Conservation (phyloP, 2,113 vertebrate species). For the Crotalus tigris region DNA sequence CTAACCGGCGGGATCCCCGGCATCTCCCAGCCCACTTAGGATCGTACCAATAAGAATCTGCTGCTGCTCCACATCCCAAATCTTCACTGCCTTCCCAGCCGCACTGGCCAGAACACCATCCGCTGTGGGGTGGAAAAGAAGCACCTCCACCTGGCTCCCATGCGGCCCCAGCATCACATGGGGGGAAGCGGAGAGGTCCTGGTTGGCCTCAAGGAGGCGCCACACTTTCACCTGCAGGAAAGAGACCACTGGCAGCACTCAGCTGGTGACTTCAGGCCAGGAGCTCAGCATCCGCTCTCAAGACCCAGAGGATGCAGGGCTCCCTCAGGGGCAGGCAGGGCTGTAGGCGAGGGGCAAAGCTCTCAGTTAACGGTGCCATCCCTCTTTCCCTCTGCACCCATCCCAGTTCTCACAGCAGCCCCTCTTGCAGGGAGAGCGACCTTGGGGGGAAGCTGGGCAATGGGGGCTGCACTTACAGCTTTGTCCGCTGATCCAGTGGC, state of each 20-base stretch:
- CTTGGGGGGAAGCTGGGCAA: not conserved
- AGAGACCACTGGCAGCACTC: not conserved
- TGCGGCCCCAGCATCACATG: conserved; percentile 72
- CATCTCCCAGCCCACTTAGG: not conserved
- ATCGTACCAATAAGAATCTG: conserved; percentile 79
- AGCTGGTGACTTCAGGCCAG: not conserved
- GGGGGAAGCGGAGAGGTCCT: conserved; percentile 47
- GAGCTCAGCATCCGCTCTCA: not conserved
- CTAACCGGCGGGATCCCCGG: not conserved
- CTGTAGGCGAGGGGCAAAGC: not conserved
- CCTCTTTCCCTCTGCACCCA: not conserved
- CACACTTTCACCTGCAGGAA: conserved; percentile 86
- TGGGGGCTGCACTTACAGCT: conserved; percentile 72
- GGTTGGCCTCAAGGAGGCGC: conserved; percentile 68
- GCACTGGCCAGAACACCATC: conserved; percentile 77
- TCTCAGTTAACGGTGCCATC: not conserved
- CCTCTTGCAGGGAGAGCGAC: not conserved
- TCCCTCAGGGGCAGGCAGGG: not conserved
- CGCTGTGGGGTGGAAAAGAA: conserved; percentile 86
- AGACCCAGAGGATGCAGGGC: not conserved
- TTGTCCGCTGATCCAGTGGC: conserved; percentile 86
- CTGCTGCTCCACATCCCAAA: conserved; percentile 81
- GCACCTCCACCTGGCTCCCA: conserved; percentile 63
- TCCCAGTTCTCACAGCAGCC: not conserved
- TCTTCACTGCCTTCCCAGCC: conserved; percentile 53